Base-by-base conservation (phyloP, 2,888 invertebrate species). In the Drosophila greeni region DNA sequence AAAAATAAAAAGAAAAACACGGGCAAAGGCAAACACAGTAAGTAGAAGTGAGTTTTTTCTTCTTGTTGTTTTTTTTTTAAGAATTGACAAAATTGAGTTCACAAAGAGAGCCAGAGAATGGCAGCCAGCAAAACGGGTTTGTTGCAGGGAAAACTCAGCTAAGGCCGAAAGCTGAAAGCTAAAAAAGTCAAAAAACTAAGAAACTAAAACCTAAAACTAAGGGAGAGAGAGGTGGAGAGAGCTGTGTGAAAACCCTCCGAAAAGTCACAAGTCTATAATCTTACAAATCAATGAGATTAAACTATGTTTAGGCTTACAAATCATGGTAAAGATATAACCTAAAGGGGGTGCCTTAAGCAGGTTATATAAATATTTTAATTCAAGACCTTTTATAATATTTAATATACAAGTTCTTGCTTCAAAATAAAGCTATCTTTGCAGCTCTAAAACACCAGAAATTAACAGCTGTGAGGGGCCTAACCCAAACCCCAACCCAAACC, bases 41-140 rank as follows among this genome's bases (percentile, higher is more conserved):
- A 31, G 42, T 31, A 59, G 70, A 78, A 74, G 67, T 66, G 55
- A 68, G 74, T 1, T 29, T 18, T 45, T 45, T 45, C 5, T 20
- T 14, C 3, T 20, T 20, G 20, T 20, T 20, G 12, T 26, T 42
- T 43, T 16, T 14, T 18, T 36, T 16, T 36, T 18, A 82, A 76
- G 76, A 73, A 79, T 78, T 79, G 75, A 79, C 81, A 79, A 75
- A 79, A 79, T 76, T 75, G 79, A 79, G 82, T 76, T 79, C 78
- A 79, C 53, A 39, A 33, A 37, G 56, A 45, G 56, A 40, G 45
- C 58, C 18, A 45, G 61, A 36, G 53, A 66, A 59, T 47, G 65
- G 52, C 12, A 45, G 31, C 56, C 39, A 67, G 54, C 48, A 43
- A 69, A 67, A 67, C 67, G 67, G 66, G 67, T 67, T 67, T 66